phyloP scores from a whole-genome alignment of 1,140 invertebrate species.

The Eupeodes corollae region DNA sequence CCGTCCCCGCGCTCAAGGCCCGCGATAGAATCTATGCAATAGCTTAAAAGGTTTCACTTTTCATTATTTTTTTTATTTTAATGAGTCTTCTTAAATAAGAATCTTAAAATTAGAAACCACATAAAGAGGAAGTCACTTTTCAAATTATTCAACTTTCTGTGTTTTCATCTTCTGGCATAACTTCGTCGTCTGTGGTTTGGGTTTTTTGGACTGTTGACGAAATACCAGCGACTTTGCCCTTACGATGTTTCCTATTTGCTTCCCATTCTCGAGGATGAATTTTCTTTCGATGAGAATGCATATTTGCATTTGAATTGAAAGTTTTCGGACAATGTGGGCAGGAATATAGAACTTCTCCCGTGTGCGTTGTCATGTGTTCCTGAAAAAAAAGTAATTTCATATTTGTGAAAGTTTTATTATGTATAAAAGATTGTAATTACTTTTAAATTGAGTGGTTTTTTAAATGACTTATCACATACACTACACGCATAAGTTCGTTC shows the following conservation, averaged over 20 bases:
- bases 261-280: slow-evolving; percentile 32
- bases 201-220: too few species aligned
- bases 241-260: slow-evolving; percentile 19
- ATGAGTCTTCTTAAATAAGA: too few species aligned
- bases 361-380: slow-evolving; percentile 35
- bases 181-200: too few species aligned
- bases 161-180: too few species aligned
- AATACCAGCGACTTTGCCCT: neutral
- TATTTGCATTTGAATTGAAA: slow-evolving; percentile 34
- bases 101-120: too few species aligned
- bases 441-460: slow-evolving; percentile 26
- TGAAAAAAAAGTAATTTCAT: slow-evolving; percentile 3
- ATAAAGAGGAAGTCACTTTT: too few species aligned
- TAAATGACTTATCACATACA: slow-evolving; percentile 29
- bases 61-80: too few species aligned
- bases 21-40: too few species aligned
- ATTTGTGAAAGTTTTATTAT: slow-evolving; percentile 1
- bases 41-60: too few species aligned
- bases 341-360: slow-evolving; percentile 30
- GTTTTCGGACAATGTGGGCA: slow-evolving; percentile 33
- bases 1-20: too few species aligned
- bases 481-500: slow-evolving; percentile 23
- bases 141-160: too few species aligned
- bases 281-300: slow-evolving; percentile 32
- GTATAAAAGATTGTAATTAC: neutral